Evolutionary conservation across 2,888 invertebrate species (phyloP), one percentile per base, ranked within the genome.

Genomic region (Acleris sparsana): DNA sequence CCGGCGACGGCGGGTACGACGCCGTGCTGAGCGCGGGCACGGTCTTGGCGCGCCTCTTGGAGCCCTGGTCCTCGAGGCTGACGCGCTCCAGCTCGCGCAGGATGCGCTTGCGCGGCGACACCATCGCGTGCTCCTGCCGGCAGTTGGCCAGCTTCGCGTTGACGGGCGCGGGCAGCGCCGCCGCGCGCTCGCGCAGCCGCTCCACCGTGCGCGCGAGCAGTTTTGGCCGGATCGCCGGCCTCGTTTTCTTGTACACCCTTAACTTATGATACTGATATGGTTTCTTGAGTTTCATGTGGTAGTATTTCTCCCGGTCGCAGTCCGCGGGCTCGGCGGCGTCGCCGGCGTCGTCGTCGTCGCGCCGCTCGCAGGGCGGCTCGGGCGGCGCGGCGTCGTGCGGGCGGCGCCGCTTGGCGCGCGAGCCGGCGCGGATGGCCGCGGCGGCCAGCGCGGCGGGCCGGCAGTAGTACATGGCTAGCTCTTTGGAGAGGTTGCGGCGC

Each of bases 91-190:
- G 93, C 84, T 97, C 97, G 62, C 97, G 94, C 69, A 97, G 90
- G 86, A 97, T 96, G 74, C 97, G 94, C 83, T 97, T 97, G 49
- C 97, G 93, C 58, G 97, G 97, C 68, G 97, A 97, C 33, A 97
- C 96, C 75, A 96, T 95, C 74, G 82, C 83, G 81, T 92, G 93
- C 77, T 93, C 93, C 78, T 90, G 92, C 56, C 92, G 86, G 69
- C 92, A 92, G 73, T 75, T 86, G 22, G 87, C 89, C 57, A 91
- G 77, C 78, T 92, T 92, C 13, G 87, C 89, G 77, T 92, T 90
- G 57, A 91, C 86, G 57, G 89, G 87, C 62, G 81, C 82, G 67
- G 89, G 89, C 70, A 86, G 78, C 48, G 87, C 77, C 43, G 89
- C 84, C 58, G 87, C 79, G 72, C 82, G 84, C 78, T 92, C 92